A percentile compares a stretch with the other conserved stretches of the same genome.
These are phyloP conservation scores for Vidua macroura DNA, from an alignment of 2,113 vertebrate species.

Conservation along the genomic window DNA sequence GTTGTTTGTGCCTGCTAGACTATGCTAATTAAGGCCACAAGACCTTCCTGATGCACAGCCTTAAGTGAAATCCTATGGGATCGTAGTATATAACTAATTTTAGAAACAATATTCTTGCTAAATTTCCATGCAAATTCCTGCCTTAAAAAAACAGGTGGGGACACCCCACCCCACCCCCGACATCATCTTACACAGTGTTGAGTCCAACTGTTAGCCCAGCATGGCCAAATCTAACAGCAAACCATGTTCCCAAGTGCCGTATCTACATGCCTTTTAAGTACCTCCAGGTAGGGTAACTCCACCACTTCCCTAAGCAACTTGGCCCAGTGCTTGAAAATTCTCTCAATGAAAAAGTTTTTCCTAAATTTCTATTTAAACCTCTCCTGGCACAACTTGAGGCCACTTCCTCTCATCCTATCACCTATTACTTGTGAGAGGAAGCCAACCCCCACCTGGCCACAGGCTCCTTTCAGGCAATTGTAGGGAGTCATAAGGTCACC, in stretches of 20 bases:
- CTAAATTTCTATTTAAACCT: neutral
- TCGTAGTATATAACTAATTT: neutral
- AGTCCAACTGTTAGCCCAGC: neutral
- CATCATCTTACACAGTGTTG: neutral
- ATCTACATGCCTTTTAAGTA: neutral
- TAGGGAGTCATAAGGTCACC: accelerated
- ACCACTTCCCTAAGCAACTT: neutral
- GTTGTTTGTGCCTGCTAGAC: neutral
- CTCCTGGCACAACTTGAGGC: neutral
- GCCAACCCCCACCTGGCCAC: accelerated
- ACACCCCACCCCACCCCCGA: accelerated
- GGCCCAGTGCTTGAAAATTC: neutral
- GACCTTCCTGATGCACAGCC: neutral
- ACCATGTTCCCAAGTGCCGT: neutral
- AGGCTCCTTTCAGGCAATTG: accelerated
- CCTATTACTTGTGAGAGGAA: neutral
- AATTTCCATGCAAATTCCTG: neutral
- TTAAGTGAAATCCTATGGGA: neutral
- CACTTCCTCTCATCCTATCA: neutral
- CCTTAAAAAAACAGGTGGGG: neutral
- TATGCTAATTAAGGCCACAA: neutral
- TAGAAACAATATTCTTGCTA: neutral
- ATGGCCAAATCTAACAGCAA: neutral
- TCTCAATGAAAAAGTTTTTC: neutral
- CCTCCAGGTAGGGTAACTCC: neutral